These are phyloP conservation scores for Cyanoramphus novaezelandiae DNA, from an alignment of 2,113 vertebrate genomes.

Conservation along the genomic window DNA sequence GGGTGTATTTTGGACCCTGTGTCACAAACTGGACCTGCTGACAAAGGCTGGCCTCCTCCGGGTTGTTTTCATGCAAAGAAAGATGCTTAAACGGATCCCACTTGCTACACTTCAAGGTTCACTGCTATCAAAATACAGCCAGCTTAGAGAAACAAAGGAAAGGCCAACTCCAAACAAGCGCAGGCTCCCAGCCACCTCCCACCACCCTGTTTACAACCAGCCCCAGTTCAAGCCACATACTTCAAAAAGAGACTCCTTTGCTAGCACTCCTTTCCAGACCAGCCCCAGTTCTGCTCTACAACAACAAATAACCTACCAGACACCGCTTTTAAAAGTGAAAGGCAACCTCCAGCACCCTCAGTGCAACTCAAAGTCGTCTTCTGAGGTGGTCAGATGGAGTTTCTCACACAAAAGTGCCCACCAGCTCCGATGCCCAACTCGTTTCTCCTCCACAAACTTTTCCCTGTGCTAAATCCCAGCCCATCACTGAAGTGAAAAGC, in stretches of 20 bases:
- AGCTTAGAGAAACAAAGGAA: constrained; percentile 12
- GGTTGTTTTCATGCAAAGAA: neutral
- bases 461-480: neutral
- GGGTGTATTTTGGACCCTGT: neutral
- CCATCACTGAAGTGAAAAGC: neutral
- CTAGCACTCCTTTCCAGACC: accelerated
- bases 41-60: neutral
- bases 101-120: neutral
- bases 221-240: neutral
- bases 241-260: neutral
- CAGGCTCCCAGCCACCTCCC: neutral
- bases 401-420: accelerated
- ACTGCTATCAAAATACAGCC: neutral
- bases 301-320: neutral
- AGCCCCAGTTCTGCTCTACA: neutral
- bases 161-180: neutral
- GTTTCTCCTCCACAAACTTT: neutral
- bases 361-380: neutral
- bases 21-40: neutral
- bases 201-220: neutral
- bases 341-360: neutral
- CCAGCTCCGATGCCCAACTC: neutral
- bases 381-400: accelerated
- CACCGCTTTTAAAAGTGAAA: neutral
- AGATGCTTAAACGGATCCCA: neutral